phyloP scores from a whole-genome alignment of 2,797 vertebrate species.

The Gallinago solitaria region DNA sequence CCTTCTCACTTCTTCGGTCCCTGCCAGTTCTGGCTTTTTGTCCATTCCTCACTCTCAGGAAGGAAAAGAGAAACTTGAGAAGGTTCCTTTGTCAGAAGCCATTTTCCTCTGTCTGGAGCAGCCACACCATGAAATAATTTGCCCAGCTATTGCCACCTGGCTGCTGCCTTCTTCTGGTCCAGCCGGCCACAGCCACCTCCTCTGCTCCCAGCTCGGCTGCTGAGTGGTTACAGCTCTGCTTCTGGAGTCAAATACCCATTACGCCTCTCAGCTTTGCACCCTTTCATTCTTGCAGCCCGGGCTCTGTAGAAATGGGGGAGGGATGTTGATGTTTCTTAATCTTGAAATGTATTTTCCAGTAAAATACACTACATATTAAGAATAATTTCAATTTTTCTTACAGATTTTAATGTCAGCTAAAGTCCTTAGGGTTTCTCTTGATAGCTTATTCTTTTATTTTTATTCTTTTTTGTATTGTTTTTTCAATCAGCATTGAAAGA shows the following conservation, averaged over 20 bases:
- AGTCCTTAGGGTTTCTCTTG: background rate
- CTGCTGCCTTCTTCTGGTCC: background rate
- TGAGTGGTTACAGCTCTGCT: background rate
- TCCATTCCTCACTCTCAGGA: background rate
- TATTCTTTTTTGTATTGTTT: background rate
- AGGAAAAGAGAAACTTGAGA: background rate
- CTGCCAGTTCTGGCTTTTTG: background rate
- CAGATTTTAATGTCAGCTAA: background rate
- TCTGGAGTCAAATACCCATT: background rate
- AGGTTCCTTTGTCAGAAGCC: background rate
- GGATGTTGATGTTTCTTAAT: background rate
- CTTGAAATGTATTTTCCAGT: background rate
- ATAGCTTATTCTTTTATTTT: background rate
- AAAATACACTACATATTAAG: background rate
- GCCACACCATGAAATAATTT: background rate
- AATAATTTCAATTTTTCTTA: background rate
- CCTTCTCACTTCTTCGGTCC: rapidly evolving
- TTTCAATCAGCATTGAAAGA: background rate
- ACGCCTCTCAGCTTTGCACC: background rate
- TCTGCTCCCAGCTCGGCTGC: background rate
- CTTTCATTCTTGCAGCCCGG: background rate
- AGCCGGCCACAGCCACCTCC: background rate
- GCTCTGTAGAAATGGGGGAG: background rate
- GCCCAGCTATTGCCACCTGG: background rate
- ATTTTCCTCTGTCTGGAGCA: background rate